Evolutionary conservation across 2,113 vertebrate genomes (phyloP).

Genomic region (Stomatorhinus ivindoensis): DNA sequence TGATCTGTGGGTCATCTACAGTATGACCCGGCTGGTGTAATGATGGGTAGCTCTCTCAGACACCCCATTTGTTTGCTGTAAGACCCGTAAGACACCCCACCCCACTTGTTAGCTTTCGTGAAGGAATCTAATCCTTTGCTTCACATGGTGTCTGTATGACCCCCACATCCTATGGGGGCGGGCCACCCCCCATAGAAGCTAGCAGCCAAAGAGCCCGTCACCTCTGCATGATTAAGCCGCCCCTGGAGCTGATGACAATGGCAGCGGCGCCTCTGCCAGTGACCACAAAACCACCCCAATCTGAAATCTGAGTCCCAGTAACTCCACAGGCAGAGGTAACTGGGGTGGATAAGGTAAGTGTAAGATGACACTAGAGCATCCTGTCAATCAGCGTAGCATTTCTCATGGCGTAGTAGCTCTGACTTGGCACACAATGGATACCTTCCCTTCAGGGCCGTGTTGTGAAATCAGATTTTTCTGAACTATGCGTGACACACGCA

Average conservation of each 20-base stretch:
- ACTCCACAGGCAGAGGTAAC: neutral
- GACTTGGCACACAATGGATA: conserved; percentile 22
- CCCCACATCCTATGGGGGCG: neutral
- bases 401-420: conserved; percentile 25
- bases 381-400: neutral
- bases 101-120: neutral
- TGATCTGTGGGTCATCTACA: conserved; percentile 25
- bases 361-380: conserved; percentile 7
- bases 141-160: neutral
- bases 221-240: neutral
- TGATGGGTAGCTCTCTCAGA: neutral
- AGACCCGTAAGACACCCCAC: neutral
- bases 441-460: neutral
- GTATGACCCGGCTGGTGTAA: conserved; percentile 28
- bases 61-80: conserved; percentile 14
- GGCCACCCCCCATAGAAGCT: neutral
- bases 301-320: neutral
- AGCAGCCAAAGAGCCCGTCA: neutral
- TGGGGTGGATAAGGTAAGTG: conserved; percentile 10
- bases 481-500: conserved; percentile 27
- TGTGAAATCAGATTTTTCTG: neutral
- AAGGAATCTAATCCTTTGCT: neutral
- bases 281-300: neutral
- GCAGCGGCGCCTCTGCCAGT: neutral
- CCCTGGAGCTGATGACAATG: neutral